Percentiles rank a stretch among this genome's conserved stretches.
Evolutionary conservation across 2,797 vertebrate genomes (phyloP).

Genomic region (Pseudochromis fuscus): DNA sequence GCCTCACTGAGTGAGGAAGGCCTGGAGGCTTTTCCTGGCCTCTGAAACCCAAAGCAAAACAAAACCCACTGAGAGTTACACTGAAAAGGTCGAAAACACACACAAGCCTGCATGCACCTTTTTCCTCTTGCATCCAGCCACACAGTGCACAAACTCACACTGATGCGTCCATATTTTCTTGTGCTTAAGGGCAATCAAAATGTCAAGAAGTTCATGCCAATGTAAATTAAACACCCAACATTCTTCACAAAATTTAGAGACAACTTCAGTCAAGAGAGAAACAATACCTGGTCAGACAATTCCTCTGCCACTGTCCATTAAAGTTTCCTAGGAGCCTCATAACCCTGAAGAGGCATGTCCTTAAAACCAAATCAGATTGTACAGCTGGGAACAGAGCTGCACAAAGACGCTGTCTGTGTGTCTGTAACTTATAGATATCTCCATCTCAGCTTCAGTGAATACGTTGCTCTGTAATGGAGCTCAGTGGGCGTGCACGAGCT

Average conservation of each 20-base stretch:
- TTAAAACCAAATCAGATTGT: conserved; percentile 49
- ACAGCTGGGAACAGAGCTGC: conserved; percentile 49
- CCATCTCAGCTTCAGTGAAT: conserved; percentile 64
- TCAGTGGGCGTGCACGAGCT: conserved; percentile 57
- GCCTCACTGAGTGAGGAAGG: conserved; percentile 63
- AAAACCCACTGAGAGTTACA: conserved; percentile 52
- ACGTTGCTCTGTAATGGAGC: conserved; percentile 66
- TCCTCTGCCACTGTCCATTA: conserved; percentile 22
- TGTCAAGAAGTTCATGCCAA: conserved; percentile 2
- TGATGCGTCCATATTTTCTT: conserved; percentile 35
- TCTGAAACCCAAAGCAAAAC: conserved; percentile 65
- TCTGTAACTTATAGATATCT: conserved; percentile 67
- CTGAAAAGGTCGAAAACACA: conserved; percentile 36
- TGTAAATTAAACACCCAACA: not conserved
- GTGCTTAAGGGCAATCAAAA: conserved; percentile 32
- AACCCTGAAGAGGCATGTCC: conserved; percentile 38
- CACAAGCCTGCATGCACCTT: conserved; percentile 12
- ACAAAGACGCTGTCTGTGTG: conserved; percentile 71
- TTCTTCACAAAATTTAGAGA: conserved; percentile 1
- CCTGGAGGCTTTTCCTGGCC: conserved; percentile 71
- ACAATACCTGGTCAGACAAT: conserved; percentile 23
- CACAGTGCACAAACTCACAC: conserved; percentile 1
- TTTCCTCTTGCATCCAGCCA: conserved; percentile 12
- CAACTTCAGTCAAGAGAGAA: conserved; percentile 23
- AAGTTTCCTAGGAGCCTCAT: conserved; percentile 30